These are phyloP conservation scores for Leptoteleia sp. DNA, from an alignment of 1,140 invertebrate genomes.

Conservation along the genomic window DNA sequence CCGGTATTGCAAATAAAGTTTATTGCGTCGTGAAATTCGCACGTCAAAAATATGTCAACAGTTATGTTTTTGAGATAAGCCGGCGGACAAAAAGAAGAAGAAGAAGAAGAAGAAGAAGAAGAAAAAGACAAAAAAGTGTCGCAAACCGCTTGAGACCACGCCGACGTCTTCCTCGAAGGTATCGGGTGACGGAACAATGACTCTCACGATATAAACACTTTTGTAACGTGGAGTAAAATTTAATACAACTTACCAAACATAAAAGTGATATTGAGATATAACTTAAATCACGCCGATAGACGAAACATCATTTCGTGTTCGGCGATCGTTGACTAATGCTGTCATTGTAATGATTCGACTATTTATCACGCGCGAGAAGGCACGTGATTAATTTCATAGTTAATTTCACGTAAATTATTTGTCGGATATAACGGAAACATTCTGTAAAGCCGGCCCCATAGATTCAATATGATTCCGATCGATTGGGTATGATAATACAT, in stretches of 20 bases:
- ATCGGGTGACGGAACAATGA: conserved; percentile 59
- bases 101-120: too few species aligned
- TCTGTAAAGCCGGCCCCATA: too few species aligned
- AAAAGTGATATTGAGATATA: conserved; percentile 19
- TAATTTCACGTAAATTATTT: too few species aligned
- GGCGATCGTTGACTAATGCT: background rate
- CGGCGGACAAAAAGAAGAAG: too few species aligned
- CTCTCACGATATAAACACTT: conserved; percentile 54
- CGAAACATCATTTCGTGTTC: conserved; percentile 18
- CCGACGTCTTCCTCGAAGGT: conserved; percentile 26
- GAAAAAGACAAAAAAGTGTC: conserved; percentile 50
- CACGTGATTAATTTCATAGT: too few species aligned
- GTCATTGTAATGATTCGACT: too few species aligned
- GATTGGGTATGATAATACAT: too few species aligned
- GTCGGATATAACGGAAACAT: too few species aligned
- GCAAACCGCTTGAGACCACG: conserved; percentile 4
- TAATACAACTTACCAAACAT: conserved; percentile 25
- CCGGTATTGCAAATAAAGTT: conserved; percentile 19
- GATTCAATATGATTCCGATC: too few species aligned
- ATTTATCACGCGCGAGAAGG: too few species aligned
- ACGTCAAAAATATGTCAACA: conserved; percentile 39
- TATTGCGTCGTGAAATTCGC: conserved; percentile 35
- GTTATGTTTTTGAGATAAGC: conserved; percentile 27
- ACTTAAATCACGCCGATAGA: conserved; percentile 27
- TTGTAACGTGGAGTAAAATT: conserved; percentile 38